Base-by-base conservation (phyloP, 2,797 vertebrate genomes). In the Xenopus petersii region DNA sequence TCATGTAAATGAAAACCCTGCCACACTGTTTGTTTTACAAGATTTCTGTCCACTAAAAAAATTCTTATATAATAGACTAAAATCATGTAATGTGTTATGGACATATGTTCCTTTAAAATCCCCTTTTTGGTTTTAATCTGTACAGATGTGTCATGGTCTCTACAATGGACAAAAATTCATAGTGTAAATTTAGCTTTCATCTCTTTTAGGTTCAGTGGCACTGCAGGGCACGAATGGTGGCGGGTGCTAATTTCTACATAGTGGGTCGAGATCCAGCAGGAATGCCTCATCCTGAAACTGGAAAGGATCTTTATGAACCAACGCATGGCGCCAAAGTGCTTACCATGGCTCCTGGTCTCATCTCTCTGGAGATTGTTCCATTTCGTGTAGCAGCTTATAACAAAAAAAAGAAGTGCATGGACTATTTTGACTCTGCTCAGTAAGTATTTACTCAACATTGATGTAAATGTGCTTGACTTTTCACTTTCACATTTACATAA, bases 311-410 rank as follows among this genome's bases (percentile, higher is more conserved):
- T 42, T 99, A 99, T 5, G 97, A 99, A 78, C 97, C 97, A 55
- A 92, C 89, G 7, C 98, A 99, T 0, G 97, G 98, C 0, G 96
- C 98, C 77, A 98, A 98, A 89, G 98, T 99, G 67, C 91, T 99
- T 82, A 99, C 97, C 64, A 99, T 99, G 98, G 97, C 98, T 33
- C 98, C 98, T 0, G 98, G 98, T 62, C 93, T 99, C 66, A 95
- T 98, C 87, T 95, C 94, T 0, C 80, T 99, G 82, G 98, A 99
- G 88, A 98, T 99, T 1, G 95, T 99, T 54, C 97, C 97, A 77
- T 99, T 99, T 83, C 94, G 96, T 77, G 97, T 99, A 4, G 98
- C 98, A 12, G 98, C 97, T 55, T 99, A 99, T 85, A 98, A 98
- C 83, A 98, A 96, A 79, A 93, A 90, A 67, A 97, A 96, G 87